Conservation (phyloP, 2,888 invertebrate species). For the Orchestes rusci region DNA sequence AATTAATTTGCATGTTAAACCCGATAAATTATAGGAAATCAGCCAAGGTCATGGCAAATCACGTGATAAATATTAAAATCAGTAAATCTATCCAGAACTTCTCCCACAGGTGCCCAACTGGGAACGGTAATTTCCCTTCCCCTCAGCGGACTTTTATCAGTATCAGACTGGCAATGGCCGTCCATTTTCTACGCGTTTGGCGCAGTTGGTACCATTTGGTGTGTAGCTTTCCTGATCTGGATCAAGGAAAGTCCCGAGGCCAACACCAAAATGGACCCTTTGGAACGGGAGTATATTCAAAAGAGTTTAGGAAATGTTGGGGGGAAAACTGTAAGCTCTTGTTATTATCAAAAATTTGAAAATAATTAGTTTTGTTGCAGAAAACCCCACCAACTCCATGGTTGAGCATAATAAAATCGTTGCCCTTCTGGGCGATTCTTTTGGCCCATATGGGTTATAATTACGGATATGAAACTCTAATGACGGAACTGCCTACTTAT, state of each 20-base stretch:
- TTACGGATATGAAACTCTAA: slow-evolving; percentile 83
- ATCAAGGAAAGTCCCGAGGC: slow-evolving; percentile 72
- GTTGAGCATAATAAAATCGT: slow-evolving; percentile 63
- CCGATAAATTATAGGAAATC: no score
- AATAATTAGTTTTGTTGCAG: slow-evolving; percentile 11
- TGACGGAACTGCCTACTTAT: slow-evolving; percentile 84
- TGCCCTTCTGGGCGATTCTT: slow-evolving; percentile 81
- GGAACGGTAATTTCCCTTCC: slow-evolving; percentile 89
- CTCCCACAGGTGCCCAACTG: slow-evolving; percentile 70
- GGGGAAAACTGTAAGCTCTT: slow-evolving; percentile 59
- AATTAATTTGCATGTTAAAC: no score
- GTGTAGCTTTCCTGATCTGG: slow-evolving; percentile 61
- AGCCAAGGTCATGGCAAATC: no score
- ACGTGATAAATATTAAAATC: no score
- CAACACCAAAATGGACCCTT: slow-evolving; percentile 63
- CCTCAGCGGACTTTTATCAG: slow-evolving; percentile 73
- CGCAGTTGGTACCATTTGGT: slow-evolving; percentile 73
- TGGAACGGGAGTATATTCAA: slow-evolving; percentile 75
- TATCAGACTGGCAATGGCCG: slow-evolving; percentile 76
- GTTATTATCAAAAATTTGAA: slow-evolving; percentile 4
- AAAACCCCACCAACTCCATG: slow-evolving; percentile 82
- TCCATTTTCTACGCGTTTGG: slow-evolving; percentile 89
- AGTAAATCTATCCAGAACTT: no score
- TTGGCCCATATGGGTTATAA: slow-evolving; percentile 88
- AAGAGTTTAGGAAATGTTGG: slow-evolving; percentile 55